phyloP scores from a whole-genome alignment of 2,888 invertebrate species.

The Choreutis nemorana region DNA sequence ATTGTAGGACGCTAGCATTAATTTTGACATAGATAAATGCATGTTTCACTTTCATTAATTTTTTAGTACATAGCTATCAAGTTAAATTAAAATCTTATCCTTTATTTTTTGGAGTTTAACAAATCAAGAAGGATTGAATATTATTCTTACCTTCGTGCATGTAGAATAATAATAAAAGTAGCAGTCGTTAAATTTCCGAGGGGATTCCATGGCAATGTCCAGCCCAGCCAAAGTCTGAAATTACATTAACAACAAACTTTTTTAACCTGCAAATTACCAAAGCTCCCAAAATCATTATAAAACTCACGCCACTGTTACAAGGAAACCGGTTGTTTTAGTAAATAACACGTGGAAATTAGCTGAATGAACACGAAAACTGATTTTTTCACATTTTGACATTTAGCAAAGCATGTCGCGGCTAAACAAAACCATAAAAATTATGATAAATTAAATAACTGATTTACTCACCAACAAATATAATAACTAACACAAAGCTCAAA shows the following conservation, averaged over 20 bases:
- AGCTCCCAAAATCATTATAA: conserved; percentile 18
- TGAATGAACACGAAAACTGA: conserved; percentile 24
- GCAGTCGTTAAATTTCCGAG: conserved; percentile 83
- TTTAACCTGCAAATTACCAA: conserved; percentile 10
- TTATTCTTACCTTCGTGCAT: conserved; percentile 76
- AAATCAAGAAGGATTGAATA: too few species aligned
- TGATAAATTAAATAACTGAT: conserved; percentile 54
- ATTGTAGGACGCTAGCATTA: too few species aligned
- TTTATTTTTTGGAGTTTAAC: too few species aligned
- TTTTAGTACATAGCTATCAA: too few species aligned
- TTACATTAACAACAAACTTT: conserved; percentile 14
- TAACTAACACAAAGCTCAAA: too few species aligned
- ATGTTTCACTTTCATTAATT: too few species aligned
- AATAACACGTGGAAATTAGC: conserved; percentile 24
- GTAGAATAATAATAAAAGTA: conserved; percentile 90
- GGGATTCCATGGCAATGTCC: conserved; percentile 69
- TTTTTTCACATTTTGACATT: conserved; percentile 54
- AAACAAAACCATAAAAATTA: conserved; percentile 47
- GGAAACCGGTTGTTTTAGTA: conserved; percentile 12
- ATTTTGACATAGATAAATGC: too few species aligned
- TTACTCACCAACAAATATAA: too few species aligned
- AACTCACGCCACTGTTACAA: conserved; percentile 18
- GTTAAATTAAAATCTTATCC: too few species aligned
- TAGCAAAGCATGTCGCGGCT: conserved; percentile 45
- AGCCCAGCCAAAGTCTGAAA: conserved; percentile 45